phyloP scores from a whole-genome alignment of 2,888 invertebrate genomes.

The Cosmorhoe ocellata region DNA sequence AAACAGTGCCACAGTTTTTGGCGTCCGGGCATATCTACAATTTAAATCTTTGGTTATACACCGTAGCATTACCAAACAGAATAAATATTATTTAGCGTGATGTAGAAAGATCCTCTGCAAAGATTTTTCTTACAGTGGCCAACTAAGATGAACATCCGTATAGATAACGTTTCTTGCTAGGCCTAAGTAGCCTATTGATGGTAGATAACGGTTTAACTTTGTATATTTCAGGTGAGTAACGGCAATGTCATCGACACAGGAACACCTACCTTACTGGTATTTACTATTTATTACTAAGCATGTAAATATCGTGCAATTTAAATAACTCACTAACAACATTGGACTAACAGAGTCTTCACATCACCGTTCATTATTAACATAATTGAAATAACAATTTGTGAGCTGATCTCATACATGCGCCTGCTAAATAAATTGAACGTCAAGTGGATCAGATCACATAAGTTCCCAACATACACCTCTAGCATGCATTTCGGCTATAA shows the following conservation, averaged over 20 bases:
- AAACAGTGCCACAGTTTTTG: no score
- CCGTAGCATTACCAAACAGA: no score
- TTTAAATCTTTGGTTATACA: no score
- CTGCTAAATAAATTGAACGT: slow-evolving; percentile 32
- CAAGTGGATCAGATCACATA: slow-evolving; percentile 16
- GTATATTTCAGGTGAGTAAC: slow-evolving; percentile 78
- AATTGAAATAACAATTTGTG: slow-evolving; percentile 30
- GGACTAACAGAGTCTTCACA: slow-evolving; percentile 14
- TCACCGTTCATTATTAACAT: slow-evolving; percentile 28
- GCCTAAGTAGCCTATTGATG: slow-evolving; percentile 2
- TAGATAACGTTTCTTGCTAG: no score
- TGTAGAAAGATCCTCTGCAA: no score
- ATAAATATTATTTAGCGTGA: no score
- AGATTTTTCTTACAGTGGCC: no score
- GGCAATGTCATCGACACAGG: slow-evolving; percentile 82
- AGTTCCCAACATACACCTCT: slow-evolving; percentile 12
- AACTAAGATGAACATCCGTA: no score
- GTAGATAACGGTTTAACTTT: slow-evolving; percentile 28
- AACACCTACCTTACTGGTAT: slow-evolving; percentile 80
- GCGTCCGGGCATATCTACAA: no score
- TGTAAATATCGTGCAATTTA: slow-evolving; percentile 37
- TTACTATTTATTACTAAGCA: slow-evolving; percentile 63
- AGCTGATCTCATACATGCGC: slow-evolving; percentile 35
- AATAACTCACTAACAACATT: slow-evolving; percentile 22
- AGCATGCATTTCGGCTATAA: slow-evolving; percentile 21